Evolutionary conservation across 2,113 vertebrate genomes (phyloP).

Genomic region (Tachycineta bicolor): DNA sequence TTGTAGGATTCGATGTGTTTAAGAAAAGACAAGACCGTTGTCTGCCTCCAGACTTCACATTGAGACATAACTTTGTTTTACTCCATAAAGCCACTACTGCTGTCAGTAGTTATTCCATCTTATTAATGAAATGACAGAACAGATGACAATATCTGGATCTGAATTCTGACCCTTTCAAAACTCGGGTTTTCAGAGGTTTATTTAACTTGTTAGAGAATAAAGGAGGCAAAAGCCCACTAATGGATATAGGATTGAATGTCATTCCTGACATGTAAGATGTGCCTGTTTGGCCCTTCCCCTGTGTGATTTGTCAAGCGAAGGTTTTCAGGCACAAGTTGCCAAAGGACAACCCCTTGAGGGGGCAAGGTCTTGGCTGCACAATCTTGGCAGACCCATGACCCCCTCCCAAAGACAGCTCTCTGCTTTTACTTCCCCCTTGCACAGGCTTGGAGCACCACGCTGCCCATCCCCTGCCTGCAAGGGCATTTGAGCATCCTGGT

Average conservation of each 20-base stretch:
- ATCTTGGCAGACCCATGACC: not conserved
- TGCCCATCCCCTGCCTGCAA: not conserved
- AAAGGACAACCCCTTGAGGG: not conserved
- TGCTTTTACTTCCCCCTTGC: not conserved
- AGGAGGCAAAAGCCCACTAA: not conserved
- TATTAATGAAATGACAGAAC: not conserved
- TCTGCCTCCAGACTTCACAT: not conserved
- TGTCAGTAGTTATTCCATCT: not conserved
- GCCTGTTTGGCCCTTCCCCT: not conserved
- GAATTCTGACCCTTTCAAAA: not conserved
- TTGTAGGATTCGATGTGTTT: not conserved
- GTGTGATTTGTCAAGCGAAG: not conserved
- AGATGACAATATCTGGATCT: not conserved
- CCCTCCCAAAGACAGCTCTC: not conserved
- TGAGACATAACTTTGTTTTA: not conserved
- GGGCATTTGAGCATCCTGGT: not conserved
- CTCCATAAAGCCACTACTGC: not conserved
- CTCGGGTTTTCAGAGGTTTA: not conserved
- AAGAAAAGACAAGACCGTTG: not conserved
- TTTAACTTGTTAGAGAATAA: not conserved
- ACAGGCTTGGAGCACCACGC: rapidly evolving
- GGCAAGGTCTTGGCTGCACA: not conserved
- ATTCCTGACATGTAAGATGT: not conserved
- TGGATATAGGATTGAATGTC: not conserved
- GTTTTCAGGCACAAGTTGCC: not conserved